These are phyloP conservation scores for Aegypius monachus DNA, from an alignment of 2,113 vertebrate species.

Conservation along the genomic window DNA sequence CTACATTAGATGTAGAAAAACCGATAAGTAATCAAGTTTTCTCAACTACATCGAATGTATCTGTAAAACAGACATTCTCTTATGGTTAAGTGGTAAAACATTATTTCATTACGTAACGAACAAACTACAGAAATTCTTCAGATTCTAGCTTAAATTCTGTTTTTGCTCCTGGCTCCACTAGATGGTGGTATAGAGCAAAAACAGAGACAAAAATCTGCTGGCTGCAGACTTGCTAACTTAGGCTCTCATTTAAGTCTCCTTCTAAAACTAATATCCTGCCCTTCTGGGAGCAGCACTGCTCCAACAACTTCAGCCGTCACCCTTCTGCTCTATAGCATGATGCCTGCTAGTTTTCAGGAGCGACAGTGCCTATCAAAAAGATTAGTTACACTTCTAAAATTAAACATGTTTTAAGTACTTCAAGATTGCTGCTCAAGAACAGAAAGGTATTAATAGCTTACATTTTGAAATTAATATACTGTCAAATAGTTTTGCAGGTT, in stretches of 20 bases:
- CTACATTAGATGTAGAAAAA: background rate
- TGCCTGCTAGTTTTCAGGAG: background rate
- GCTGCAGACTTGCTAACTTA: background rate
- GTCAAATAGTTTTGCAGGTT: background rate
- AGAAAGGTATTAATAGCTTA: background rate
- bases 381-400: background rate
- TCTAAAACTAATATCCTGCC: background rate
- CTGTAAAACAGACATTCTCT: background rate
- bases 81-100: background rate
- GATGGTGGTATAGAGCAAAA: constrained; percentile 1
- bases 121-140: background rate
- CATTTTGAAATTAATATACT: background rate
- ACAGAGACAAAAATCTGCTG: background rate
- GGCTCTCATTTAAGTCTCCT: background rate
- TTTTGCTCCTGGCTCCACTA: background rate
- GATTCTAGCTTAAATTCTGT: background rate
- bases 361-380: background rate
- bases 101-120: background rate
- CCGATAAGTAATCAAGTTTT: background rate
- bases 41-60: background rate
- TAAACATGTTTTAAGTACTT: background rate
- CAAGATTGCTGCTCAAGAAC: background rate
- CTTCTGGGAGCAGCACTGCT: background rate
- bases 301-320: background rate
- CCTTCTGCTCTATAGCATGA: background rate